These are phyloP conservation scores for Atta colombica DNA, from an alignment of 1,140 invertebrate species.

Conservation along the genomic window DNA sequence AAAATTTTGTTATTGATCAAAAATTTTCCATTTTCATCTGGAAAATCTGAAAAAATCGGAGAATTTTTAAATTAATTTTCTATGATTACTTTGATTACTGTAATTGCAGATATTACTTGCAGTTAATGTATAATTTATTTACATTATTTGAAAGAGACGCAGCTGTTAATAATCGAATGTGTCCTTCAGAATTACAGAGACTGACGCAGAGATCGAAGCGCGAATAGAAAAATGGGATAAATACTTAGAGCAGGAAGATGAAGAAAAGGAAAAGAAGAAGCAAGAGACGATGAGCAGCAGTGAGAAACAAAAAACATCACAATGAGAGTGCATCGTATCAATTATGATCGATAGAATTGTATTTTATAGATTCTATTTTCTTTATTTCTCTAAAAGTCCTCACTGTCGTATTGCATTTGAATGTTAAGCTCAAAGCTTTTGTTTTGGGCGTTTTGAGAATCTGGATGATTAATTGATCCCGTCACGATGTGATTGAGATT, in stretches of 20 bases:
- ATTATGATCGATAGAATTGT: constrained; percentile 33
- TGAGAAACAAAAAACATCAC: constrained; percentile 4
- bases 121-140: neutral
- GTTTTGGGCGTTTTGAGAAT: constrained; percentile 1
- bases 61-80: too few relatives aligned
- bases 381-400: constrained; percentile 6
- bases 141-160: neutral
- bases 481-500: constrained; percentile 17
- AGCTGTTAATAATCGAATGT: constrained; percentile 9
- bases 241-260: constrained; percentile 90
- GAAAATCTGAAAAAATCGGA: too few relatives aligned
- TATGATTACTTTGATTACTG: too few relatives aligned
- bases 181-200: constrained; percentile 92
- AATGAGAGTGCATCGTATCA: neutral
- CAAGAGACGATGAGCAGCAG: constrained; percentile 23
- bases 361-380: constrained; percentile 30
- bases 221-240: constrained; percentile 96
- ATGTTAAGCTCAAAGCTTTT: constrained; percentile 21
- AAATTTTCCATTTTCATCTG: too few relatives aligned
- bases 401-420: constrained; percentile 2
- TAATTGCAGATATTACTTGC: neutral
- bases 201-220: constrained; percentile 94
- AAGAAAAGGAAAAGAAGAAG: constrained; percentile 80
- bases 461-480: constrained; percentile 28
- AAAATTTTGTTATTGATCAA: too few relatives aligned